Evolutionary conservation across 2,888 invertebrate genomes (phyloP).

Genomic region (Clistopyga incitator): DNA sequence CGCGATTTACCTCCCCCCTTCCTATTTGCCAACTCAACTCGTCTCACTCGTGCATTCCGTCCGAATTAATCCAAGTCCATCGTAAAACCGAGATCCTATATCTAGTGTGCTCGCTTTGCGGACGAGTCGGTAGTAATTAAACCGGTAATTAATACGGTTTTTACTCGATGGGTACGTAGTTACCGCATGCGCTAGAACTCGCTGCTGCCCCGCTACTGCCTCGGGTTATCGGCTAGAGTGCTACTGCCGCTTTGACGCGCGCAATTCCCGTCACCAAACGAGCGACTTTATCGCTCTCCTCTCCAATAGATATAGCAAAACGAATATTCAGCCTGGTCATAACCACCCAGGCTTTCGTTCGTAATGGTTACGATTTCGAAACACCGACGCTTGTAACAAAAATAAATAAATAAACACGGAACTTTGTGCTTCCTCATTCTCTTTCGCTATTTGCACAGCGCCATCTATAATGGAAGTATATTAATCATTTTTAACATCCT

Average conservation of each 20-base stretch:
- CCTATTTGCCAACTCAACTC: constrained; percentile 10
- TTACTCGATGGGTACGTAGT: constrained; percentile 63
- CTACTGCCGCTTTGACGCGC: constrained; percentile 49
- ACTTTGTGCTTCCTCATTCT: no score
- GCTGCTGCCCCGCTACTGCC: not conserved
- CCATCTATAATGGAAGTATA: no score
- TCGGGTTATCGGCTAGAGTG: constrained; percentile 39
- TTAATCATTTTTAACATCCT: no score
- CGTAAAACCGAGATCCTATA: constrained; percentile 48
- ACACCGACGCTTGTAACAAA: not conserved
- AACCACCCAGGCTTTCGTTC: not conserved
- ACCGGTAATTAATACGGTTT: constrained; percentile 75
- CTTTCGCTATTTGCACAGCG: no score
- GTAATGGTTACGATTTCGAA: constrained; percentile 18
- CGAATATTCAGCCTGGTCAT: constrained; percentile 11
- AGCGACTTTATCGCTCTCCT: constrained; percentile 57
- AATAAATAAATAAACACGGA: not conserved
- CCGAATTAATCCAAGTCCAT: constrained; percentile 62
- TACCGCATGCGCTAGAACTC: not conserved
- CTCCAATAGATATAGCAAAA: constrained; percentile 23
- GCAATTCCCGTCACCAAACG: constrained; percentile 61
- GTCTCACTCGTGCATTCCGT: constrained; percentile 18
- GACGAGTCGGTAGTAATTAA: constrained; percentile 70
- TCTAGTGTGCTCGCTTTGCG: constrained; percentile 36
- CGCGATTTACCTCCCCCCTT: constrained; percentile 35